Percentiles rank a stretch among this genome's conserved stretches.
Conservation (phyloP, 2,888 invertebrate genomes). For the Tachina grossa region DNA sequence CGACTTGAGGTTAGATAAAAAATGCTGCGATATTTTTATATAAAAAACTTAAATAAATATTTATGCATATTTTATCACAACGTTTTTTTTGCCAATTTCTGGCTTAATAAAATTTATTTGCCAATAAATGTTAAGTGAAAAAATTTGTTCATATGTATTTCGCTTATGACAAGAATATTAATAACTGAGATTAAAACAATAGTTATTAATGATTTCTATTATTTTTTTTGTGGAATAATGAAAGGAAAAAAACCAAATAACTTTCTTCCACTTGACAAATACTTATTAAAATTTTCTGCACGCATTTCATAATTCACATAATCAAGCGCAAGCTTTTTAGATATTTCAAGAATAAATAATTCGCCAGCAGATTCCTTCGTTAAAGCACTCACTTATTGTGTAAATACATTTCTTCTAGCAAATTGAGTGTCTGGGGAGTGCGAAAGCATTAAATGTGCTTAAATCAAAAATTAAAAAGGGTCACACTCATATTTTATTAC, state of each 20-base stretch:
- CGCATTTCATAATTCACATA: not conserved
- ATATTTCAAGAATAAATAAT: not conserved
- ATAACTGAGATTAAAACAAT: not conserved
- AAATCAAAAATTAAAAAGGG: not conserved
- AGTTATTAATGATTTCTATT: not conserved
- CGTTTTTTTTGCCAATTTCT: not conserved
- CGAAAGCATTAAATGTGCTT: not conserved
- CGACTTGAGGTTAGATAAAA: too few species aligned
- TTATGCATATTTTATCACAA: too few species aligned
- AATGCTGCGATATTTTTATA: too few species aligned
- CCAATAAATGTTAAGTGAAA: not conserved
- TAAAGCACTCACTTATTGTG: not conserved
- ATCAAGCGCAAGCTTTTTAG: not conserved
- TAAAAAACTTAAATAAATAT: too few species aligned
- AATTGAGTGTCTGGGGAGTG: not conserved
- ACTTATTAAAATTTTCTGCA: not conserved
- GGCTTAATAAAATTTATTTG: not conserved
- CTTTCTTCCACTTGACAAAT: not conserved
- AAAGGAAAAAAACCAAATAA: not conserved
- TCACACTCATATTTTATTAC: not conserved
- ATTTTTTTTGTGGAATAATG: not conserved
- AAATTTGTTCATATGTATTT: not conserved
- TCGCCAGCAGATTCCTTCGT: not conserved
- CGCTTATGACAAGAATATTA: not conserved
- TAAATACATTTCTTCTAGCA: not conserved